A percentile compares a stretch with the other conserved stretches of the same genome.
Evolutionary conservation across 1,140 invertebrate species (phyloP).

Genomic region (Agraylea sexmaculata): DNA sequence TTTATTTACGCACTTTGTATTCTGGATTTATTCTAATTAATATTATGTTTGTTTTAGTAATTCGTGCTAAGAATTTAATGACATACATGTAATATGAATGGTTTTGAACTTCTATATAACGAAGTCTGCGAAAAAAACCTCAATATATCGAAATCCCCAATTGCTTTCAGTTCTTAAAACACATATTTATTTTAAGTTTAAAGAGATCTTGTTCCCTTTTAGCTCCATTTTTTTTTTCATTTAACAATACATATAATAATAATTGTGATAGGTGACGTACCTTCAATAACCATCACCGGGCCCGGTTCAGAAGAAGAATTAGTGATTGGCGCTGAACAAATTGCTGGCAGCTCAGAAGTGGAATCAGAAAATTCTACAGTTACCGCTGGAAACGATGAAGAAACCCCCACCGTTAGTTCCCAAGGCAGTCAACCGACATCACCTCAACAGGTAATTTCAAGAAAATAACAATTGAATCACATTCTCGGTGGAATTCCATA

Average conservation of each 20-base stretch:
- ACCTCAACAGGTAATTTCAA: slow-evolving; percentile 29
- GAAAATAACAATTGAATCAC: not conserved
- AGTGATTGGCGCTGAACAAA: not conserved
- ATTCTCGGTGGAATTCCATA: slow-evolving; percentile 3
- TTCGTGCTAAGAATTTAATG: not conserved
- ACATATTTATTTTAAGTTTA: too few relatives aligned
- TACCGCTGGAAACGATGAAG: slow-evolving; percentile 27
- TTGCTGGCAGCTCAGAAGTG: slow-evolving; percentile 2
- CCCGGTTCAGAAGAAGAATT: slow-evolving; percentile 1
- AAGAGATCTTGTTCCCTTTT: not conserved
- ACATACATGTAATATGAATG: not conserved
- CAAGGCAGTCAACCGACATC: slow-evolving; percentile 37
- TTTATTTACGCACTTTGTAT: too few relatives aligned
- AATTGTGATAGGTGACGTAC: slow-evolving; percentile 9
- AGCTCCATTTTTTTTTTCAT: not conserved
- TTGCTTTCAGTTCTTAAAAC: too few relatives aligned
- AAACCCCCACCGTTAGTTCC: slow-evolving; percentile 36
- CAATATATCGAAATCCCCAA: not conserved
- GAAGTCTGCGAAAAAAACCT: too few relatives aligned
- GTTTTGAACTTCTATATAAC: too few relatives aligned
- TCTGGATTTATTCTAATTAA: too few relatives aligned
- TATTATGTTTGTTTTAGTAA: too few relatives aligned
- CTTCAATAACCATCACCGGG: slow-evolving; percentile 15
- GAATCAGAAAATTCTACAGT: slow-evolving; percentile 7
- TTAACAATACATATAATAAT: not conserved